Conservation (phyloP, 2,797 vertebrate species). For the Mycteria americana region DNA sequence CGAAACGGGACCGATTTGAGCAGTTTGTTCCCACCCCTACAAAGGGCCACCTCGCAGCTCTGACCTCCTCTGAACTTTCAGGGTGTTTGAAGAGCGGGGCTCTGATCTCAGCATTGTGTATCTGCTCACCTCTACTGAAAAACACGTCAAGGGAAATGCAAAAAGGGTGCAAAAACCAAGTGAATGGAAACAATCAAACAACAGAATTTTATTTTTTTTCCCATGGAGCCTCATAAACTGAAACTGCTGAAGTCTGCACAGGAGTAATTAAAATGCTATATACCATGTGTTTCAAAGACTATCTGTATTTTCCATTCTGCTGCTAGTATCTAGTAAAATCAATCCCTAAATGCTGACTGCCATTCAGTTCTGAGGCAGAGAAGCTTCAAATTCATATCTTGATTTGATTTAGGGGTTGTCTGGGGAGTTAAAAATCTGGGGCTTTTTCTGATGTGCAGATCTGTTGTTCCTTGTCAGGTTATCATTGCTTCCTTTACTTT, state of each 20-base stretch:
- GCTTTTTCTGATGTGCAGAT: background rate
- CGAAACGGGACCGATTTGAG: background rate
- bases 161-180: background rate
- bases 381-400: background rate
- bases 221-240: background rate
- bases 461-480: background rate
- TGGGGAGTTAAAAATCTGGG: background rate
- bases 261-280: background rate
- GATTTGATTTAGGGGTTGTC: background rate
- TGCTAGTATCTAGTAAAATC: constrained; percentile 3
- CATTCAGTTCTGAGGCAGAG: background rate
- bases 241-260: constrained; percentile 44
- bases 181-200: constrained; percentile 25
- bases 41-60: background rate
- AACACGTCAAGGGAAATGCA: constrained; percentile 1
- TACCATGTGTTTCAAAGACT: background rate
- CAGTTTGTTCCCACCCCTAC: background rate
- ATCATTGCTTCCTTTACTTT: background rate
- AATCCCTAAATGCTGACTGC: background rate
- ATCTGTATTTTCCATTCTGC: constrained; percentile 33
- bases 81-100: background rate
- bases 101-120: background rate
- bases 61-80: background rate
- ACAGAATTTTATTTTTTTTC: background rate
- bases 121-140: background rate